Percentiles rank a stretch among this genome's conserved stretches.
phyloP scores from a whole-genome alignment of 92 coral and sea anemone species.

The Diadumene lineata region DNA sequence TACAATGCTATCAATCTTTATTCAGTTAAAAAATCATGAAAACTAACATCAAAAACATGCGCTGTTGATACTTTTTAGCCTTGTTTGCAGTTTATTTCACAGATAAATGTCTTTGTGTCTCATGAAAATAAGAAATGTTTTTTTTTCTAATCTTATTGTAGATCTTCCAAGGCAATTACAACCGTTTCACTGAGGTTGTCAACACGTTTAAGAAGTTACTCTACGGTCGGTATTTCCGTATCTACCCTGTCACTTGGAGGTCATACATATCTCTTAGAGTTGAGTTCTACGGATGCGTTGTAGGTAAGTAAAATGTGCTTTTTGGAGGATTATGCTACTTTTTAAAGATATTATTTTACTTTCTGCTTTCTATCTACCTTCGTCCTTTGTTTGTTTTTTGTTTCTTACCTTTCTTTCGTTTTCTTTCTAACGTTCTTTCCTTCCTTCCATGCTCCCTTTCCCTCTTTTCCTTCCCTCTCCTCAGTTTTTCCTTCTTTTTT shows the following conservation, averaged over 20 bases:
- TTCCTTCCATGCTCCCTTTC: background rate
- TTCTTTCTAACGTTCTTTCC: background rate
- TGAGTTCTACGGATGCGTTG: conserved; percentile 78
- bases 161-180: conserved; percentile 85
- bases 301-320: conserved; percentile 43
- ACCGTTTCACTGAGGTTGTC: conserved; percentile 57
- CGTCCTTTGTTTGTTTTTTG: background rate
- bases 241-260: conserved; percentile 84
- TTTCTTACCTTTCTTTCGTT: background rate
- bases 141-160: too few species aligned
- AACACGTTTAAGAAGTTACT: conserved; percentile 62
- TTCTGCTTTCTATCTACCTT: background rate
- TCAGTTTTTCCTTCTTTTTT: background rate
- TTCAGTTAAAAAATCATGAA: too few species aligned
- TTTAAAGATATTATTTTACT: too few species aligned
- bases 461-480: background rate
- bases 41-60: too few species aligned
- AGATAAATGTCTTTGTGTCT: too few species aligned
- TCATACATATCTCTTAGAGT: conserved; percentile 79
- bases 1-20: too few species aligned
- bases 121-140: too few species aligned
- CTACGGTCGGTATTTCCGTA: conserved; percentile 75
- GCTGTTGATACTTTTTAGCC: too few species aligned
- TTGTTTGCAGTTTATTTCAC: too few species aligned
- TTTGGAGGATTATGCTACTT: background rate